Percentiles rank a stretch among this genome's conserved stretches.
Conservation (phyloP, 2,888 invertebrate genomes). For the Napeogenes sylphis region DNA sequence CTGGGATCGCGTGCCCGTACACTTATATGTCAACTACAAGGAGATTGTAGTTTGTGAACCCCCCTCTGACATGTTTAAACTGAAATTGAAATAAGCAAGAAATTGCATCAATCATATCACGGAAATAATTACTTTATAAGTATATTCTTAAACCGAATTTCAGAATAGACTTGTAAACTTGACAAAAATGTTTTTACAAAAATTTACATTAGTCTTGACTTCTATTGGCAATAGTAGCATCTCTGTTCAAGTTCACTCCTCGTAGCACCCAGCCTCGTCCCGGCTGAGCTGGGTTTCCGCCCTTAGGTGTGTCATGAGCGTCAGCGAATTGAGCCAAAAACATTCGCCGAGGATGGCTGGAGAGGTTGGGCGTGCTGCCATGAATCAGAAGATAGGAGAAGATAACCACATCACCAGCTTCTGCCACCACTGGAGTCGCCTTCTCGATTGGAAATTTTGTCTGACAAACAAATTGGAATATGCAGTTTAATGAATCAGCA, state of each 20-base stretch:
- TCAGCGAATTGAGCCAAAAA: slow-evolving; percentile 72
- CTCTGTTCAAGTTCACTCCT: slow-evolving; percentile 61
- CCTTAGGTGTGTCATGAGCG: slow-evolving; percentile 72
- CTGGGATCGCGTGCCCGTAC: too few relatives aligned
- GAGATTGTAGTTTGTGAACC: too few relatives aligned
- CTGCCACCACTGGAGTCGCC: slow-evolving; percentile 71
- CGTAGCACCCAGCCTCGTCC: slow-evolving; percentile 77
- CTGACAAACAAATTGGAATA: slow-evolving; percentile 38
- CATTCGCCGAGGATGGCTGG: slow-evolving; percentile 70
- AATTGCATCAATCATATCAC: too few relatives aligned
- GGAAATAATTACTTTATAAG: too few relatives aligned
- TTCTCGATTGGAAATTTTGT: slow-evolving; percentile 64
- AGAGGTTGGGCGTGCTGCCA: slow-evolving; percentile 75
- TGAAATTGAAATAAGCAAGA: too few relatives aligned
- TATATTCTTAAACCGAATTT: too few relatives aligned
- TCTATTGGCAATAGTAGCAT: slow-evolving; percentile 46
- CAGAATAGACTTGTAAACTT: too few relatives aligned
- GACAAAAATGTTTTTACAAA: too few relatives aligned
- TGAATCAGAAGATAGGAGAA: slow-evolving; percentile 79
- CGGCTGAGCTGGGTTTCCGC: slow-evolving; percentile 59
- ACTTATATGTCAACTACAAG: too few relatives aligned
- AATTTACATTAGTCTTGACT: slow-evolving; percentile 16
- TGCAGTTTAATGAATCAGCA: neutral
- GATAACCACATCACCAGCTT: slow-evolving; percentile 75
- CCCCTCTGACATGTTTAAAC: too few relatives aligned